Base-by-base conservation (phyloP, 2,113 vertebrate species). In the Neomonachus schauinslandi region DNA sequence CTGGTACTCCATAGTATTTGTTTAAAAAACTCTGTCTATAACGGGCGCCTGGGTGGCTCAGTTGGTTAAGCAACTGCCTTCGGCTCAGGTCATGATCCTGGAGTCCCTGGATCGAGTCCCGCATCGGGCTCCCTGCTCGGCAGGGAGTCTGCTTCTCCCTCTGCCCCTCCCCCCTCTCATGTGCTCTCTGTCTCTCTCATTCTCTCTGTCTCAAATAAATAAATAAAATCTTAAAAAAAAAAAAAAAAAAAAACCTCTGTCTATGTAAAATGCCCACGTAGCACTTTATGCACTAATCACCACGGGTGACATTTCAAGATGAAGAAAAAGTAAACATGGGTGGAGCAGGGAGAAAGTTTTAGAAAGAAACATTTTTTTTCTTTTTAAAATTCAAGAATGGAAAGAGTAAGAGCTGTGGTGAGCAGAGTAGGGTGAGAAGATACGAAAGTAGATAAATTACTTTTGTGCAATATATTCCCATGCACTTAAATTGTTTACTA, bases 391-490 rank as follows among this genome's bases (percentile, higher is more conserved):
- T n/a, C 59, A 46, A 39, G 57, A 76, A 80, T 90, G n/a, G 57
- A 77, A 77, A 86, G 59, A 42, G 19, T 77, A 55, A 86, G 57
- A 65, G 42, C 57, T 42, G 19, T 31, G n/a, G 36, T 86, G 57
- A 39, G n/a, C 53, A 36, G 31, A 24, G 4, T 14, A 87, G 85
- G 28, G 3, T 71, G 22, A 89, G 71, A 77, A 65, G 53, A 86
- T 65, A 88, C 65, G 77, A 77, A 85, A 93, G 57, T 31, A 84
- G 55, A 61, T 55, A 55, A 93, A 55, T 65, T 93, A 93, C 59
- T 59, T 42, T 74, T 91, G 7, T 77, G 39, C 46, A 55, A 55
- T 91, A 77, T n/a, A 57, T 46, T 91, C 36, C 22, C 21, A 67
- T n/a, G 22, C 33, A 36, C 22, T 76, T 42, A 84, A n/a, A 63